Evolutionary conservation across 2,888 invertebrate genomes (phyloP).

Genomic region (Hydraecia micacea): DNA sequence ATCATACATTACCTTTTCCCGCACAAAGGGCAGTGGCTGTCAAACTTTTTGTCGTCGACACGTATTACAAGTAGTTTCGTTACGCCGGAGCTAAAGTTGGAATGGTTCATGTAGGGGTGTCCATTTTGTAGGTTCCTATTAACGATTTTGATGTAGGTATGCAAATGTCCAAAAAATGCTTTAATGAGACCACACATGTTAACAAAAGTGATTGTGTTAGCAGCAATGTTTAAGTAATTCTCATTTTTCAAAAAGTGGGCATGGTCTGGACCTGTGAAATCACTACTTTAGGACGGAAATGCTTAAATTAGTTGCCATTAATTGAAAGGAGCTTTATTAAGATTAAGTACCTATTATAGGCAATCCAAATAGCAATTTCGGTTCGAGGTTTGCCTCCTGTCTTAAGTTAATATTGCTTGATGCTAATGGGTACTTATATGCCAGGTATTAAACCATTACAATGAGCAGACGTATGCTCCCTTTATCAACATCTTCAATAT

Average conservation of each 20-base stretch:
- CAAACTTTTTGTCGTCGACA: constrained; percentile 45
- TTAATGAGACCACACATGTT: background rate
- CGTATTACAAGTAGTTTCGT: constrained; percentile 50
- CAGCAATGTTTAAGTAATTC: background rate
- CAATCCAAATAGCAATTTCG: background rate
- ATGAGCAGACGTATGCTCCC: background rate
- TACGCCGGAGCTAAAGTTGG: constrained; percentile 32
- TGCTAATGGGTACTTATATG: background rate
- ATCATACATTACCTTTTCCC: constrained; percentile 4
- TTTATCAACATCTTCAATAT: background rate
- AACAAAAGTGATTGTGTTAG: no score
- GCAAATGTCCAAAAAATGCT: background rate
- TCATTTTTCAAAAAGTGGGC: background rate
- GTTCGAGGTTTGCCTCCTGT: background rate
- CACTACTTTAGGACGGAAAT: background rate
- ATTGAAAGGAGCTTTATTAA: background rate
- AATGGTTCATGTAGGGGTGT: constrained; percentile 23
- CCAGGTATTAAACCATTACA: background rate
- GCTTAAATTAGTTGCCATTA: background rate
- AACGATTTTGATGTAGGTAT: background rate
- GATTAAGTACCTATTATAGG: background rate
- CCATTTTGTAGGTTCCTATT: background rate
- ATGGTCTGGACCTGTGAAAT: background rate
- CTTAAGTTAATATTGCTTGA: background rate
- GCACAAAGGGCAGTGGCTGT: constrained; percentile 43